Conservation (phyloP, 2,113 vertebrate genomes). For the Lamprologus sp. region DNA sequence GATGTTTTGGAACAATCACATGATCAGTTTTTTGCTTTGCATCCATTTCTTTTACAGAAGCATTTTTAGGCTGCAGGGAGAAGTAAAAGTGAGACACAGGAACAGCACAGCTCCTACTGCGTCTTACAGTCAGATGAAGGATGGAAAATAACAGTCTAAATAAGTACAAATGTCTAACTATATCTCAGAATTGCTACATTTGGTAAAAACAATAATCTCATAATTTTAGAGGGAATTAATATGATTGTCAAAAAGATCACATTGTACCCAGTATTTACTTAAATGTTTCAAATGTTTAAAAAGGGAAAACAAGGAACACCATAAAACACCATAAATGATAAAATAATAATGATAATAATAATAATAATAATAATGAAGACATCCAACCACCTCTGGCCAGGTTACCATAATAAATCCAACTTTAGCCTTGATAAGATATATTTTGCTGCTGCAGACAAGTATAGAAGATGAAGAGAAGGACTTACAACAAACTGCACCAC, state of each 20-base stretch:
- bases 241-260: neutral
- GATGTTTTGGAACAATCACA: neutral
- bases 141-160: neutral
- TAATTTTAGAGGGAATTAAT: neutral
- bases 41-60: neutral
- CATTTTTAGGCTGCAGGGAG: accelerated
- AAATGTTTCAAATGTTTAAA: neutral
- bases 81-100: neutral
- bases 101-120: neutral
- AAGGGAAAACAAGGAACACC: neutral
- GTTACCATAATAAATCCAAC: neutral
- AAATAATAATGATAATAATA: neutral
- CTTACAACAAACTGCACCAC: neutral
- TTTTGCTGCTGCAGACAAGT: neutral
- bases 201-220: neutral
- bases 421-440: neutral
- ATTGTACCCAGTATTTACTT: neutral
- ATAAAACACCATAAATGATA: neutral
- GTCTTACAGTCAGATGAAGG: neutral
- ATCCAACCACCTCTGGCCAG: neutral
- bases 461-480: neutral
- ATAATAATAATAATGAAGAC: neutral
- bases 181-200: neutral
- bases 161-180: neutral
- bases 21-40: neutral